A percentile compares a stretch with the other conserved stretches of the same genome.
Evolutionary conservation across 2,113 vertebrate genomes (phyloP).

Genomic region (Solea senegalensis): DNA sequence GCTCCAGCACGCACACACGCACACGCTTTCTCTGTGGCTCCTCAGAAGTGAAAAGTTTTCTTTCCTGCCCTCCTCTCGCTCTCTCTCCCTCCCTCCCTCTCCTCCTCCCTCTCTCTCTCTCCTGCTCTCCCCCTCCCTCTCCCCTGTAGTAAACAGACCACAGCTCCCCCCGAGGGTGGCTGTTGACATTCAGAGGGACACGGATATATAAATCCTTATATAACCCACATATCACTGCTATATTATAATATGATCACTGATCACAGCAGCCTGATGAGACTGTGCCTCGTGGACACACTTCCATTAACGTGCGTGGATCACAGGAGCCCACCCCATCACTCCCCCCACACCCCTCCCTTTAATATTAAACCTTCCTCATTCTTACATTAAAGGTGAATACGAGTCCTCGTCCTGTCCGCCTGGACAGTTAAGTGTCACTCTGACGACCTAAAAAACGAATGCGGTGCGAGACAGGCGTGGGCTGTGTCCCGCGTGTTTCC

Average conservation of each 20-base stretch:
- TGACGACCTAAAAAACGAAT: constrained; percentile 48
- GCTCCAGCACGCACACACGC: constrained; percentile 76
- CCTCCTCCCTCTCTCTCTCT: constrained; percentile 60
- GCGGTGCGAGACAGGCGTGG: constrained; percentile 18
- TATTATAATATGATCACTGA: not conserved
- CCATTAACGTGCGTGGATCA: constrained; percentile 8
- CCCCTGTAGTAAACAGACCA: constrained; percentile 83
- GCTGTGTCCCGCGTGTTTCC: constrained; percentile 18
- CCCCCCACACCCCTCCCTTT: constrained; percentile 5
- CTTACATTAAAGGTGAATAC: constrained; percentile 52
- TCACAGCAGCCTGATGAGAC: not conserved
- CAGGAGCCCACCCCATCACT: constrained; percentile 2
- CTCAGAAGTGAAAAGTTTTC: constrained; percentile 86
- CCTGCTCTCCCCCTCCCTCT: constrained; percentile 71
- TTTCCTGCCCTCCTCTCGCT: constrained; percentile 71
- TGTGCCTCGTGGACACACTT: not conserved
- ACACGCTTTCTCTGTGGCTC: constrained; percentile 81
- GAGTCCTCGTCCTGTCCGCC: constrained; percentile 45
- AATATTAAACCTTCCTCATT: constrained; percentile 21
- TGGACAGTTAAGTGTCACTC: constrained; percentile 16
- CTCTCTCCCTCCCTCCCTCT: constrained; percentile 37
- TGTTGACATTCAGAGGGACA: constrained; percentile 77
- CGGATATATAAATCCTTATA: constrained; percentile 66
- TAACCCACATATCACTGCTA: constrained; percentile 40
- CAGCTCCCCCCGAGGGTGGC: constrained; percentile 84